Evolutionary conservation across 2,888 invertebrate species (phyloP), one percentile per base, ranked within the genome.

Genomic region (Coelinius sp.): DNA sequence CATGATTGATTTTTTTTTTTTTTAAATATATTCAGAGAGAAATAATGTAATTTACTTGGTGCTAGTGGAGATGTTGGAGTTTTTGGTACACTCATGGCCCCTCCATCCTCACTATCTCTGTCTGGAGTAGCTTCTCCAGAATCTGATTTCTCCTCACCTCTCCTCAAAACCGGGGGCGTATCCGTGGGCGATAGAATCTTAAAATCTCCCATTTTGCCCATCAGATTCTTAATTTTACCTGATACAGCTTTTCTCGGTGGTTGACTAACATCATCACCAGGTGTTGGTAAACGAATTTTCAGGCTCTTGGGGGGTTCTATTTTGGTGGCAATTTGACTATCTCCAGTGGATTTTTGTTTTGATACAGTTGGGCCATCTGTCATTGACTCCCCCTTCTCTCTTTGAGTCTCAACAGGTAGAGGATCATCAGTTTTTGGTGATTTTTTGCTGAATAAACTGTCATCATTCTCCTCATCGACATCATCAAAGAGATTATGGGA

Each of bases 171-270:
- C 7, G 84, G 79, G 8, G 85, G 84, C 7, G 85, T 80, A 52
- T 85, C 86, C 24, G 85, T 85, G 0, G 86, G 86, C 2, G 87
- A 87, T 0, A 86, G 78, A 25, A 87, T 83, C 53, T 86, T 87
- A 63, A 87, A 73, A 62, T 85, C 84, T 0, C 84, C 82, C 83
- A 87, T 84, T 74, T 83, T 85, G 0, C 84, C 86, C 84, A 84
- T 83, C 6, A 87, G 68, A 69, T 85, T 81, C 38, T 84, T 82
- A 22, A 87, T 87, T 68, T 87, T 87, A 0, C 82, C 83, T 0
- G 86, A 85, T 27, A 87, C 85, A 1, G 75, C 77, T 0, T 80
- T 78, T 24, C 82, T 80, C 0, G 78, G 67, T 1, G 68, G 74
- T 17, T 79, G 76, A 14, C 72, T 69, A 52, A 73, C 70, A 67